A percentile compares a stretch with the other conserved stretches of the same genome.
Evolutionary conservation across 2,888 invertebrate species (phyloP).

Genomic region (Heliothis peltigera): DNA sequence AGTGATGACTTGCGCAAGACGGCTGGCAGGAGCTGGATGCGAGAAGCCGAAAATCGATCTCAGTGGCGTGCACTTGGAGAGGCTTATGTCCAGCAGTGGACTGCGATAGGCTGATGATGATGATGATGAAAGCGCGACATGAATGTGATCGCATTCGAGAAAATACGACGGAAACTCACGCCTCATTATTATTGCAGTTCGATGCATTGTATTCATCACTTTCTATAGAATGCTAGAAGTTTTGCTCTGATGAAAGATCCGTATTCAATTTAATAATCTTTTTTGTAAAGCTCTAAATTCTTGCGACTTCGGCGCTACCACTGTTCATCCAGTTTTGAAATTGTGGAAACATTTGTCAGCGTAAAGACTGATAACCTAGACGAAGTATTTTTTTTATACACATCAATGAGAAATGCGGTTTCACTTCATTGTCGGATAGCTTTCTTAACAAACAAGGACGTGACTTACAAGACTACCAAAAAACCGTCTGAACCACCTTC

Average conservation of each 20-base stretch:
- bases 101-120: no score
- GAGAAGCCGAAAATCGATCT: no score
- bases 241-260: conserved; percentile 11
- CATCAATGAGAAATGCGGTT: conserved; percentile 2
- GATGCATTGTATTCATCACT: conserved; percentile 20
- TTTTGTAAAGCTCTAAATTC: neutral
- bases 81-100: no score
- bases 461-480: conserved; percentile 25
- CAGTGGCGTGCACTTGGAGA: no score
- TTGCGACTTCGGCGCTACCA: neutral
- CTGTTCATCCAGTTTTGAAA: neutral
- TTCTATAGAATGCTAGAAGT: conserved; percentile 9
- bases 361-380: conserved; percentile 5
- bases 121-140: conserved; percentile 21
- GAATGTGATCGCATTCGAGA: conserved; percentile 25
- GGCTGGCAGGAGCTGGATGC: no score
- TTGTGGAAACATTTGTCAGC: neutral
- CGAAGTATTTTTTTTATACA: conserved; percentile 16
- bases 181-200: conserved; percentile 10
- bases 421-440: conserved; percentile 17
- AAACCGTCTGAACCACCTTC: conserved; percentile 17
- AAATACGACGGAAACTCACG: conserved; percentile 19
- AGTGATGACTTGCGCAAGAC: no score
- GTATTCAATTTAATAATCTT: neutral
- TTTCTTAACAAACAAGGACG: conserved; percentile 25